phyloP scores from a whole-genome alignment of 2,888 invertebrate species.

The Drosophila paranaensis region DNA sequence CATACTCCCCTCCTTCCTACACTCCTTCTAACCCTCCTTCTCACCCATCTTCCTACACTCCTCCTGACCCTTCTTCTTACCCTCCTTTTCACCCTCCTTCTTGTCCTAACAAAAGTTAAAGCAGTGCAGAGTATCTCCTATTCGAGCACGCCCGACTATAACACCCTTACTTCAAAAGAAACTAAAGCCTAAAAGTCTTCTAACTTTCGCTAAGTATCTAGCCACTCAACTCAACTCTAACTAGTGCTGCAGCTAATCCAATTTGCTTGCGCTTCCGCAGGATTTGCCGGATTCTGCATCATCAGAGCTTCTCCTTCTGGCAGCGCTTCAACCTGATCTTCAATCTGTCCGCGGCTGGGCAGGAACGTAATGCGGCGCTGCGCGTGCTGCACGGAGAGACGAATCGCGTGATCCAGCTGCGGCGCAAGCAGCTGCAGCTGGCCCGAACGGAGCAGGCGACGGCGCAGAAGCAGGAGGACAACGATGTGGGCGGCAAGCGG shows the following conservation, averaged over 20 bases:
- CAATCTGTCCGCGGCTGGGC: slow-evolving; percentile 58
- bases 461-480: slow-evolving; percentile 45
- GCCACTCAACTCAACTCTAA: too few relatives aligned
- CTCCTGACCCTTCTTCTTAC: too few relatives aligned
- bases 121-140: too few relatives aligned
- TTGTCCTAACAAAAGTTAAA: too few relatives aligned
- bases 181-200: too few relatives aligned
- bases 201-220: too few relatives aligned
- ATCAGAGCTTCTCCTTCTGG: slow-evolving; percentile 82
- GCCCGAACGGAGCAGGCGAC: slow-evolving; percentile 46
- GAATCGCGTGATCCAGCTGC: slow-evolving; percentile 77
- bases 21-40: too few relatives aligned
- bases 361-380: slow-evolving; percentile 63
- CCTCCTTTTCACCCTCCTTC: too few relatives aligned
- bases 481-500: slow-evolving; percentile 79
- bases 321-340: slow-evolving; percentile 76
- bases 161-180: too few relatives aligned
- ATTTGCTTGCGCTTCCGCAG: slow-evolving; percentile 46
- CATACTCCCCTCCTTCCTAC: too few relatives aligned
- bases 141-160: too few relatives aligned
- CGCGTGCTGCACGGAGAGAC: slow-evolving; percentile 81
- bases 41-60: too few relatives aligned
- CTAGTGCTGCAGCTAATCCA: background rate
- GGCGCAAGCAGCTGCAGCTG: slow-evolving; percentile 72
- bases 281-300: slow-evolving; percentile 79